phyloP scores from a whole-genome alignment of 2,888 invertebrate genomes.

The Epistrophe eligans region DNA sequence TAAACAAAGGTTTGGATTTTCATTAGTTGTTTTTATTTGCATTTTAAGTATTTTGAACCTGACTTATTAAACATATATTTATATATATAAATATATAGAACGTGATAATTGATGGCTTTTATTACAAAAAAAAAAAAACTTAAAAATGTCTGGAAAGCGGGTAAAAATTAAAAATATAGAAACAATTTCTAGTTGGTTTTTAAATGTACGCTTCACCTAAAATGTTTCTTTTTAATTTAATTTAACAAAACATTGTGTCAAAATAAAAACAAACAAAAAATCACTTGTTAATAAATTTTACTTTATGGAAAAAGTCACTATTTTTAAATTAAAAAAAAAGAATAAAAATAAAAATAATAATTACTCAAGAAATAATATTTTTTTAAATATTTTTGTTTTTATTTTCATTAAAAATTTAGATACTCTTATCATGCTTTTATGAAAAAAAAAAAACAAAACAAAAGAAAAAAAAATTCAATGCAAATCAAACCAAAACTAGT shows the following conservation, averaged over 20 bases:
- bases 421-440: conserved; percentile 59
- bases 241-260: conserved; percentile 67
- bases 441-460: conserved; percentile 16
- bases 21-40: background rate
- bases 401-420: conserved; percentile 30
- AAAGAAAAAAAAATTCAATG: background rate
- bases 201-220: conserved; percentile 49
- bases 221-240: conserved; percentile 3
- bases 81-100: conserved; percentile 7
- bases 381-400: conserved; percentile 39
- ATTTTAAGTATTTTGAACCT: background rate
- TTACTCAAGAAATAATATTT: conserved; percentile 62
- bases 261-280: conserved; percentile 45
- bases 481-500: conserved; percentile 51
- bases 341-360: conserved; percentile 33
- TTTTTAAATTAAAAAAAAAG: conserved; percentile 52
- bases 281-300: conserved; percentile 66
- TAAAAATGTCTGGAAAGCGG: conserved; percentile 14
- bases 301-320: conserved; percentile 50
- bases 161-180: conserved; percentile 7
- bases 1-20: background rate
- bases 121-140: conserved; percentile 13
- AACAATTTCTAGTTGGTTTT: conserved; percentile 34
- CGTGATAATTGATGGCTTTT: conserved; percentile 36
- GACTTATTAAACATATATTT: background rate